Evolutionary conservation across 2,797 vertebrate genomes (phyloP).

Genomic region (Pseudomugil tenellus): DNA sequence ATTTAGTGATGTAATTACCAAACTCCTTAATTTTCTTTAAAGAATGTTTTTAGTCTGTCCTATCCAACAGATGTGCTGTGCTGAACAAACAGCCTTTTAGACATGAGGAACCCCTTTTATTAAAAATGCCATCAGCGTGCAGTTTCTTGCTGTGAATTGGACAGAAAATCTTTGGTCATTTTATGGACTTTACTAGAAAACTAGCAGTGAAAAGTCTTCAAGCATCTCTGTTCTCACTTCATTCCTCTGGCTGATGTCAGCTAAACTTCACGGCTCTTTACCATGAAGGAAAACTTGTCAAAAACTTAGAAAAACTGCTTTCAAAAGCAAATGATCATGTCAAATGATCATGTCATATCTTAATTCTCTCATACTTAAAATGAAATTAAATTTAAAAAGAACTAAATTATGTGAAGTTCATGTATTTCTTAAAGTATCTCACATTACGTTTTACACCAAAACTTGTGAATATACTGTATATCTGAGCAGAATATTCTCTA

Average conservation of each 20-base stretch:
- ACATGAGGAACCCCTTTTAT: not conserved
- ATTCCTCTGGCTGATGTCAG: not conserved
- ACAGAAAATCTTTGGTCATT: not conserved
- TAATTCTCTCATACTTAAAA: not conserved
- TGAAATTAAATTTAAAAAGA: not conserved
- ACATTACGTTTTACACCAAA: constrained; percentile 13
- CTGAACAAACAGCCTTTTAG: no score
- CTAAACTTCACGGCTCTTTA: not conserved
- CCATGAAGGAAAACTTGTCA: not conserved
- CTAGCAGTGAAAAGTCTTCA: not conserved
- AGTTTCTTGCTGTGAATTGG: not conserved
- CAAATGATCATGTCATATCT: not conserved
- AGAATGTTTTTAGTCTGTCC: no score
- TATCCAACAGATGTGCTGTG: no score
- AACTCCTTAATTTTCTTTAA: no score
- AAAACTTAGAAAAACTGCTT: not conserved
- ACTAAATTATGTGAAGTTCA: not conserved
- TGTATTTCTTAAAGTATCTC: not conserved
- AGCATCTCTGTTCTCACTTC: not conserved
- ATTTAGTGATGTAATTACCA: no score
- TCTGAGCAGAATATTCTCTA: constrained; percentile 39
- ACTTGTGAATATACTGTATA: constrained; percentile 7
- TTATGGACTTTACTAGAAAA: not conserved
- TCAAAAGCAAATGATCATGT: no score
- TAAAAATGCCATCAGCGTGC: not conserved